Percentiles rank a stretch among this genome's conserved stretches.
Conservation (phyloP, 2,888 invertebrate genomes). For the Notodonta dromedarius region DNA sequence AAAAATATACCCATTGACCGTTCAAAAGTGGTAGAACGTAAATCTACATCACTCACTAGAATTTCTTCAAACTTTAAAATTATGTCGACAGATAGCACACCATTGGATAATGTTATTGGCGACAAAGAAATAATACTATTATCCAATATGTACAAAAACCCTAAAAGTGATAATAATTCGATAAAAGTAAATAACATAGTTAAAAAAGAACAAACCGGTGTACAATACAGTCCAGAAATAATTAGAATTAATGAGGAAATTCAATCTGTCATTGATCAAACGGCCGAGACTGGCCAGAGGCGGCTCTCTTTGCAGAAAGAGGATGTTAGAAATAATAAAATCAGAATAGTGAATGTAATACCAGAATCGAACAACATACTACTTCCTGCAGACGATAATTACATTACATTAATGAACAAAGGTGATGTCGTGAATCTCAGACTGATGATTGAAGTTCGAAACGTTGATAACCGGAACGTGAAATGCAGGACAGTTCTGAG, state of each 20-base stretch:
- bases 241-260: constrained; percentile 11
- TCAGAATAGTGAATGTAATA: constrained; percentile 7
- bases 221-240: constrained; percentile 3
- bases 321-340: constrained; percentile 6
- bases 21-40: neutral
- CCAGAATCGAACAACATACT: constrained; percentile 11
- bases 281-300: neutral
- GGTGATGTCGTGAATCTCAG: constrained; percentile 56
- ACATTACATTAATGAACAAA: constrained; percentile 43
- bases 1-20: neutral
- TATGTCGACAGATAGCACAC: constrained; percentile 12
- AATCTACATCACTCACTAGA: constrained; percentile 9
- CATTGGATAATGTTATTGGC: constrained; percentile 20
- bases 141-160: constrained; percentile 30
- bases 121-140: constrained; percentile 32
- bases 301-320: neutral
- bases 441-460: constrained; percentile 56
- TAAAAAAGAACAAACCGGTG: constrained; percentile 4
- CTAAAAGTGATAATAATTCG: constrained; percentile 32
- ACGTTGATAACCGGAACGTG: constrained; percentile 24
- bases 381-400: constrained; percentile 29
- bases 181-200: constrained; percentile 15
- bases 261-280: neutral
- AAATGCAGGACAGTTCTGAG: constrained; percentile 14
- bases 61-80: constrained; percentile 12